Conservation (phyloP, 1,140 invertebrate species). For the Dinothrombium tinctorium region DNA sequence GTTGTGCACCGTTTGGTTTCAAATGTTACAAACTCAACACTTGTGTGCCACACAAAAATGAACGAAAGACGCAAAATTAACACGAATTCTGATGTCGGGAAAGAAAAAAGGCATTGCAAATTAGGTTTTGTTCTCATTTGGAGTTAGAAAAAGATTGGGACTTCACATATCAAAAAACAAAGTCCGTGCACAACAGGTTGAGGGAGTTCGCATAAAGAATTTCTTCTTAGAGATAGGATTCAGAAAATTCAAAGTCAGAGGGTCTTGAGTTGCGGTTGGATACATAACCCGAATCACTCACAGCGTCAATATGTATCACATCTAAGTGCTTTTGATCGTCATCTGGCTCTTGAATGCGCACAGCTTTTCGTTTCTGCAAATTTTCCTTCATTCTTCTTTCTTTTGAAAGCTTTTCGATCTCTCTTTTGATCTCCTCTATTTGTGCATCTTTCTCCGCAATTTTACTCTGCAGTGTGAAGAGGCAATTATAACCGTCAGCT, state of each 20-base stretch:
- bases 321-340: not conserved
- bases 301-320: slow-evolving; percentile 12
- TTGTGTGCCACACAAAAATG: too few relatives aligned
- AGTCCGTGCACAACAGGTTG: too few relatives aligned
- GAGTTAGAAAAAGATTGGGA: too few relatives aligned
- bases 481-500: not conserved
- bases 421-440: slow-evolving; percentile 13
- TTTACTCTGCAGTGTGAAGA: not conserved
- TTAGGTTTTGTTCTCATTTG: too few relatives aligned
- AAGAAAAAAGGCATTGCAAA: too few relatives aligned
- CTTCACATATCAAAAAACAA: too few relatives aligned
- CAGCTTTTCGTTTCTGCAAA: slow-evolving; percentile 6
- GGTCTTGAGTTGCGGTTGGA: slow-evolving; percentile 21
- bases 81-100: too few relatives aligned
- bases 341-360: slow-evolving; percentile 12
- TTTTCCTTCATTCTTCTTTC: not conserved
- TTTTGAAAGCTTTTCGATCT: slow-evolving; percentile 12
- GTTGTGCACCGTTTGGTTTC: too few relatives aligned
- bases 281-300: slow-evolving; percentile 16
- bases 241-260: slow-evolving; percentile 54
- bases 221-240: slow-evolving; percentile 41
- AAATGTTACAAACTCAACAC: too few relatives aligned
- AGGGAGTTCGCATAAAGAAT: too few relatives aligned
- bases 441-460: slow-evolving; percentile 15
- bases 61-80: too few relatives aligned